phyloP scores from a whole-genome alignment of 2,888 invertebrate species.

The Octonoba sinensis region DNA sequence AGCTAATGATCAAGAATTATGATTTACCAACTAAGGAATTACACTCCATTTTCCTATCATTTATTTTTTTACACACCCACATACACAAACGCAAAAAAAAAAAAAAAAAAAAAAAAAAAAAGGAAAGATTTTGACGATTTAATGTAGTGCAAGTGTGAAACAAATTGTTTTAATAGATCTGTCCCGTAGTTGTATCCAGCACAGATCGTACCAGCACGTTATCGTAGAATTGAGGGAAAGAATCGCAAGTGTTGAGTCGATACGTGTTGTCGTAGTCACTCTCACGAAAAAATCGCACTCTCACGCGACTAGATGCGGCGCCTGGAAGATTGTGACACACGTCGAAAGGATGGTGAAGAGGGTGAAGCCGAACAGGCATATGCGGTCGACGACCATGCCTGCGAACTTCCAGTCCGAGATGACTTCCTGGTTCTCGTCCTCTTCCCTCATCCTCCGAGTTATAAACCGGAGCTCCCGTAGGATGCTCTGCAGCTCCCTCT shows the following conservation, averaged over 20 bases:
- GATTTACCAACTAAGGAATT: too few species aligned
- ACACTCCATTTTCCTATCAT: too few species aligned
- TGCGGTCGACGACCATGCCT: conserved; percentile 97
- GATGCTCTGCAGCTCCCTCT: conserved; percentile 89
- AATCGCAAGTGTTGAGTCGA: background rate
- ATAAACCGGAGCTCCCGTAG: conserved; percentile 94
- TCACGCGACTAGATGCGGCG: conserved; percentile 95
- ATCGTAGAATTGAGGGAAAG: too few species aligned
- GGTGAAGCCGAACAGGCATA: conserved; percentile 95
- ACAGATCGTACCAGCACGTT: too few species aligned
- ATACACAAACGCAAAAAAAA: too few species aligned
- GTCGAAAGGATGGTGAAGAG: conserved; percentile 94
- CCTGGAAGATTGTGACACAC: conserved; percentile 89
- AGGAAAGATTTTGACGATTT: too few species aligned
- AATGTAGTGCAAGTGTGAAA: too few species aligned
- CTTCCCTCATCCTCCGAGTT: conserved; percentile 93
- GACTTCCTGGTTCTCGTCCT: conserved; percentile 93
- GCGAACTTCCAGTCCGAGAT: conserved; percentile 98
- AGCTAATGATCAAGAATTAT: too few species aligned
- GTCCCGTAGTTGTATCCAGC: too few species aligned
- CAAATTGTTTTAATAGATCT: too few species aligned
- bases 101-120: too few species aligned
- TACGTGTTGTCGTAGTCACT: conserved; percentile 35
- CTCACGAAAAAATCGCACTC: conserved; percentile 71
- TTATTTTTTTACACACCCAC: too few species aligned